Evolutionary conservation across 2,797 vertebrate species (phyloP).

Genomic region (Girardinus metallicus): DNA sequence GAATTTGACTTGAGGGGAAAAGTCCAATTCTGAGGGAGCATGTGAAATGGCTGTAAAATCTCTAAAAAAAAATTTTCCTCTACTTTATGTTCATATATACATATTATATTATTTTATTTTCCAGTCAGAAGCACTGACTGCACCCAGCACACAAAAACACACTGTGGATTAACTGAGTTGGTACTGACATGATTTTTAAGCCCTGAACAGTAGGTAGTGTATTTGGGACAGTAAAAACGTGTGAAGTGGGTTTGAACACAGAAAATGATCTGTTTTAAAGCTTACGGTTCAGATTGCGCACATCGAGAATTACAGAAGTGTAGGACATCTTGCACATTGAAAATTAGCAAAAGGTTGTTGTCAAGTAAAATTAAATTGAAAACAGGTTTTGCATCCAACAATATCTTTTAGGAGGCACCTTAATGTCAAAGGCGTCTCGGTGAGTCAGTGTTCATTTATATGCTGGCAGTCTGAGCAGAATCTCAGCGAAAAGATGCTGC

Average conservation of each 20-base stretch:
- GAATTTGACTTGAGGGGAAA: background rate
- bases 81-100: background rate
- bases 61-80: too few relatives aligned
- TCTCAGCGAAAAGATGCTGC: conserved; percentile 1
- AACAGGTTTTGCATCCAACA: conserved; percentile 14
- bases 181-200: background rate
- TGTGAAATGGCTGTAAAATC: background rate
- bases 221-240: background rate
- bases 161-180: background rate
- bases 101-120: background rate
- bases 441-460: conserved; percentile 30
- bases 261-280: background rate
- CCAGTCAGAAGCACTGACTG: background rate
- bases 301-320: conserved; percentile 8
- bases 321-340: conserved; percentile 8
- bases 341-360: conserved; percentile 8
- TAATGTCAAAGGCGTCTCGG: conserved; percentile 19
- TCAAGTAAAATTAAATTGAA: conserved; percentile 16
- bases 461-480: conserved; percentile 19
- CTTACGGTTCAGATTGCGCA: background rate
- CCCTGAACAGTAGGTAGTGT: background rate
- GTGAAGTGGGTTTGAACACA: background rate
- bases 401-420: conserved; percentile 19
- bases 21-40: too few relatives aligned
- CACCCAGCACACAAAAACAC: background rate